Base-by-base conservation (phyloP, 2,888 invertebrate genomes). In the Vandiemenella viatica region DNA sequence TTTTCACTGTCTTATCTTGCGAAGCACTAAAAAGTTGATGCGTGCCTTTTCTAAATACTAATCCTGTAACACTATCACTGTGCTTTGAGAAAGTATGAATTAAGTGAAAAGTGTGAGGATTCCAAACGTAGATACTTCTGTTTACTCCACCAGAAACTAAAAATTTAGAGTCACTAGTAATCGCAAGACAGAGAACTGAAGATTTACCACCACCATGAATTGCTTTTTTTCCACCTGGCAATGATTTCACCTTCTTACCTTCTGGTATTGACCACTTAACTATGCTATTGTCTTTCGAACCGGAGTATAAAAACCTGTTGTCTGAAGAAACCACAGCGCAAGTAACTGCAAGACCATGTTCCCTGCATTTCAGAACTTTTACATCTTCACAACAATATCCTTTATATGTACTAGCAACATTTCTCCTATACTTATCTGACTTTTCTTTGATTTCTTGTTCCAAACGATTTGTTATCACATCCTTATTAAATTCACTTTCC, bases 371-470 rank as follows among this genome's bases (percentile, higher is more conserved):
- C 41, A 89, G 67, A 38, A 74, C 60, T 52, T 72, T 67, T 2
- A 75, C 57, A 48, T 71, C 57, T 5, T 55, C 52, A 7, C 32
- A 26, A 43, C 58, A 58, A 46, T 72, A 67, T 16, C 69, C 67
- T 45, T 62, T 64, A 51, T 76, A 74, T 46, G 68, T 67, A 53
- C 78, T 77, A 1, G 93, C 92, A 22, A 92, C 73, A 61, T 76
- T 74, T 59, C 77, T 77, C 48, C 80, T 76, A 55, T 93, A 67
- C 65, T 79, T 81, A 2, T 93, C 92, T 53, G 81, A 80, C 63
- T 87, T 84, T 63, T 90, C 90, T 37, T 93, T 71, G 62, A 87
- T 83, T 62, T 92, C 91, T 56, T 83, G 80, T 58, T 82, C 82
- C 49, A 95, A 71, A 49, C 88, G 75, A 58, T 79, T 79, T n/a